phyloP scores from a whole-genome alignment of 2,888 invertebrate species.

The Bimastos eiseni region DNA sequence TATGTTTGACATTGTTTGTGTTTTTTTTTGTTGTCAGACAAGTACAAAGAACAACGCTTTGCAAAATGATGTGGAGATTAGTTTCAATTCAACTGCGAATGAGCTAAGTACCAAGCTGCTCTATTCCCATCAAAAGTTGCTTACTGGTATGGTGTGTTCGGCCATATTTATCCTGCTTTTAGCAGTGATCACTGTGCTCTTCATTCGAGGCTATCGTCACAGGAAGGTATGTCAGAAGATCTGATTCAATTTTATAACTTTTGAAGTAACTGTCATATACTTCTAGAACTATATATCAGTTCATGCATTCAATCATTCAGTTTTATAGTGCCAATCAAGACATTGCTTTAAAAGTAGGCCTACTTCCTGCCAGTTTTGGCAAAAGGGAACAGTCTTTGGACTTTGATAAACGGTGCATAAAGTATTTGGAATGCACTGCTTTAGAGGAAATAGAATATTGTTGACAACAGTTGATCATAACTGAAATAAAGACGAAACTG shows the following conservation, averaged over 20 bases:
- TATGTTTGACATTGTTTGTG: too few relatives aligned
- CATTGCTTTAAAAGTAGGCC: neutral
- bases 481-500: too few relatives aligned
- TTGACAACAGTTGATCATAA: too few relatives aligned
- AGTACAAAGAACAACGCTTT: neutral
- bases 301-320: neutral
- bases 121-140: neutral
- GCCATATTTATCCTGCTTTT: neutral
- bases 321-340: neutral
- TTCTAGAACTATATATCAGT: neutral
- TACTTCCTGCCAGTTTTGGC: too few relatives aligned
- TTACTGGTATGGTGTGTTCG: neutral
- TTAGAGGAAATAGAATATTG: too few relatives aligned
- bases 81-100: neutral
- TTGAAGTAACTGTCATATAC: too few relatives aligned
- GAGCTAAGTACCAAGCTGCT: neutral
- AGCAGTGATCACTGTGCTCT: neutral
- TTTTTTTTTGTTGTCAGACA: neutral
- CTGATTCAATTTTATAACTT: neutral
- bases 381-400: too few relatives aligned
- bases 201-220: neutral
- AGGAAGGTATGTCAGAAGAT: neutral
- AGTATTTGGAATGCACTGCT: too few relatives aligned
- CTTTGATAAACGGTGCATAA: too few relatives aligned
- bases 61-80: neutral